phyloP scores from a whole-genome alignment of 1,140 invertebrate species.

The Cecropterus lyciades region DNA sequence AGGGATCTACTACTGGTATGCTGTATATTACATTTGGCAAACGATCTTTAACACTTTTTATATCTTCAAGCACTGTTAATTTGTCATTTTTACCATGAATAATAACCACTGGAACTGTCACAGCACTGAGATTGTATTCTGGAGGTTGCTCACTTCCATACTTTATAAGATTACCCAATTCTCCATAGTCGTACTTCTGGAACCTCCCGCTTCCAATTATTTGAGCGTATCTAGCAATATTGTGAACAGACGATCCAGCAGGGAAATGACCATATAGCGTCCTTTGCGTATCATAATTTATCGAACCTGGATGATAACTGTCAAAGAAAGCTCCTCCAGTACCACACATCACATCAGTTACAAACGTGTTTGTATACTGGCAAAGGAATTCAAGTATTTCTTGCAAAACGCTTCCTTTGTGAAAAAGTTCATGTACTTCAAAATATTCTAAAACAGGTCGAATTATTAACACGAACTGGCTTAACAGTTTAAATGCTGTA shows the following conservation, averaged over 20 bases:
- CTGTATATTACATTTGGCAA: slow-evolving; percentile 30
- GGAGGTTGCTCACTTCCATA: slow-evolving; percentile 27
- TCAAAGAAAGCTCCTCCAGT: slow-evolving; percentile 6
- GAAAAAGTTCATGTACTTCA: slow-evolving; percentile 37
- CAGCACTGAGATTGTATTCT: slow-evolving; percentile 21
- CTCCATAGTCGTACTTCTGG: slow-evolving; percentile 37
- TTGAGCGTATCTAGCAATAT: slow-evolving; percentile 27
- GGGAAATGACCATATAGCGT: slow-evolving; percentile 26
- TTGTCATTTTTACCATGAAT: slow-evolving; percentile 20
- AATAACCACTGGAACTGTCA: slow-evolving; percentile 13
- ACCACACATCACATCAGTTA: neutral
- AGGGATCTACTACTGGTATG: slow-evolving; percentile 4
- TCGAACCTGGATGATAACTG: slow-evolving; percentile 29
- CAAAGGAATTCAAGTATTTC: slow-evolving; percentile 38
- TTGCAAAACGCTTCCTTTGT: slow-evolving; percentile 34
- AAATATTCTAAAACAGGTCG: neutral
- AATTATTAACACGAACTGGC: neutral
- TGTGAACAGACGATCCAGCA: slow-evolving; percentile 19
- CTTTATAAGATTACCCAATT: slow-evolving; percentile 10
- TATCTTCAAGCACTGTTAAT: slow-evolving; percentile 14
- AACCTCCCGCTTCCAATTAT: slow-evolving; percentile 19
- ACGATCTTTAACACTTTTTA: slow-evolving; percentile 1
- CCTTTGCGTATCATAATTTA: slow-evolving; percentile 15
- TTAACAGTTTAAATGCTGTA: slow-evolving; percentile 23
- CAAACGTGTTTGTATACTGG: slow-evolving; percentile 7